phyloP scores from a whole-genome alignment of 2,888 invertebrate genomes.

The Acanthosepion esculentum region DNA sequence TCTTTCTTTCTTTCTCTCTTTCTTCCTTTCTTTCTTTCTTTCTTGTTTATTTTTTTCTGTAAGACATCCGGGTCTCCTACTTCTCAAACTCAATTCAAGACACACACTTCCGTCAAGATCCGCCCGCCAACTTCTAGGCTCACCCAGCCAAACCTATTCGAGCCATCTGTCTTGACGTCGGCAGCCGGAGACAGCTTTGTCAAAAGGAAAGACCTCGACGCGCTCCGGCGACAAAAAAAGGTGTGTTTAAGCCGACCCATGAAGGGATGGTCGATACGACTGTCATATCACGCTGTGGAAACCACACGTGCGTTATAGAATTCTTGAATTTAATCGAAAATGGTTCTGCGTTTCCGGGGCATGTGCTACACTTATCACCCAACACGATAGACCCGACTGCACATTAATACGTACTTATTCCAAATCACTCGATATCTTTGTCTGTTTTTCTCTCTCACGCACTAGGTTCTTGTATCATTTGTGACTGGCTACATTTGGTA shows the following conservation, averaged over 20 bases:
- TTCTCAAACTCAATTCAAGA: neutral
- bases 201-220: neutral
- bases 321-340: neutral
- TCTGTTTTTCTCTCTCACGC: neutral
- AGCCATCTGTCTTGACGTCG: neutral
- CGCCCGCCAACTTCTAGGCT: neutral
- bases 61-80: neutral
- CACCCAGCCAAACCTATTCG: too few relatives aligned
- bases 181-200: neutral
- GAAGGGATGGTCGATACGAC: neutral
- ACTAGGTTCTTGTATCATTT: neutral
- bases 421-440: neutral
- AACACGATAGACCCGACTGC: neutral
- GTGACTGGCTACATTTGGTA: too few relatives aligned
- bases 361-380: neutral
- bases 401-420: neutral
- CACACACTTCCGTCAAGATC: neutral
- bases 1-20: neutral
- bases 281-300: neutral
- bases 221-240: neutral
- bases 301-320: neutral
- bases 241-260: neutral
- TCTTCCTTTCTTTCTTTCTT: neutral
- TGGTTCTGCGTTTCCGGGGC: neutral
- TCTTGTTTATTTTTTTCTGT: neutral